Evolutionary conservation across 2,888 invertebrate genomes (phyloP).

Genomic region (Autographa gamma): DNA sequence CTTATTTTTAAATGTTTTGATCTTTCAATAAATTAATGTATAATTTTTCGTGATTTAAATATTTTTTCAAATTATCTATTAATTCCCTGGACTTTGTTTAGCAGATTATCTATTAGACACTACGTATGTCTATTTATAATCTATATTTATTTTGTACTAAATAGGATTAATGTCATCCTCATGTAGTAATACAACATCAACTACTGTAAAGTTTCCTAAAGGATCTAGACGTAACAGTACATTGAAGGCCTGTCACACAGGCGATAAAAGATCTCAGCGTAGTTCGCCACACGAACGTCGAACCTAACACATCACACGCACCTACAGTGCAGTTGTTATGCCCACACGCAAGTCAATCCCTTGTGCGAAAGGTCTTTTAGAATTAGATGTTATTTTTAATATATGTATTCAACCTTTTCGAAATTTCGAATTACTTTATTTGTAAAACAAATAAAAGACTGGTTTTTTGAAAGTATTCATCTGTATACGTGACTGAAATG

Average conservation of each 20-base stretch:
- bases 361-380: neutral
- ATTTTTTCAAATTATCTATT: neutral
- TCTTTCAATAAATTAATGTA: too few species aligned
- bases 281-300: neutral
- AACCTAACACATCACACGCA: too few species aligned
- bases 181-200: neutral
- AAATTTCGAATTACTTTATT: neutral
- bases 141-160: neutral
- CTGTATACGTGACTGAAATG: neutral
- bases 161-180: neutral
- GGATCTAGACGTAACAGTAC: neutral
- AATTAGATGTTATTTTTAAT: neutral
- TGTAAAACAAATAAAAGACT: neutral
- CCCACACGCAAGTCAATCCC: neutral
- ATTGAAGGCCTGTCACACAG: neutral
- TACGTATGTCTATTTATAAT: neutral
- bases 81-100: conserved; percentile 2
- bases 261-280: neutral
- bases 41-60: neutral
- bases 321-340: too few species aligned
- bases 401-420: neutral
- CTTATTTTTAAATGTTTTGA: too few species aligned
- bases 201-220: neutral
- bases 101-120: neutral
- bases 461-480: neutral